Evolutionary conservation across 1,140 invertebrate genomes (phyloP).

Genomic region (Drosophila albomicans): DNA sequence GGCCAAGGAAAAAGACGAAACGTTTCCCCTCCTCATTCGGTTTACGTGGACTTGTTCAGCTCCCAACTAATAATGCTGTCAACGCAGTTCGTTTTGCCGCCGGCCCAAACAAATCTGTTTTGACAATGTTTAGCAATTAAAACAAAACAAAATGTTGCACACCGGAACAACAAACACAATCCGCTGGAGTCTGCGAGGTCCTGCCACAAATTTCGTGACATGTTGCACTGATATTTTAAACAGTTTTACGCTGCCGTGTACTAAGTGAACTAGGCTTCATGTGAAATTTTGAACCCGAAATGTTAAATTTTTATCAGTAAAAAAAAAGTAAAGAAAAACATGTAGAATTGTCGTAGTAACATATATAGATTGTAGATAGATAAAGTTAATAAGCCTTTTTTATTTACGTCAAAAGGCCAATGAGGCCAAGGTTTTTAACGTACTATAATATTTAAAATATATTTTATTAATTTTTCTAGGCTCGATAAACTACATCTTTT

Average conservation of each 20-base stretch:
- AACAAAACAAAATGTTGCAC: conserved; percentile 53
- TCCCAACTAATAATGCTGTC: conserved; percentile 75
- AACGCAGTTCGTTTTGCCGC: conserved; percentile 46
- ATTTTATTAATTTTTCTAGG: no score
- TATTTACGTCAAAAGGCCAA: no score
- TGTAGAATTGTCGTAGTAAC: no score
- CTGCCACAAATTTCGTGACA: conserved; percentile 44
- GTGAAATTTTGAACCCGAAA: neutral
- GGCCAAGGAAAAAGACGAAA: conserved; percentile 46
- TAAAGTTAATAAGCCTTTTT: no score
- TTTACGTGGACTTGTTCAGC: conserved; percentile 38
- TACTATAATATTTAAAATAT: no score
- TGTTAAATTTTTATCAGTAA: neutral
- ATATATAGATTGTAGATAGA: no score
- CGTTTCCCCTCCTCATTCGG: conserved; percentile 21
- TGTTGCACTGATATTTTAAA: conserved; percentile 54
- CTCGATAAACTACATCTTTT: no score
- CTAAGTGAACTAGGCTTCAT: conserved; percentile 8
- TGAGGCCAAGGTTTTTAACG: no score
- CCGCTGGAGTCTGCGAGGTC: conserved; percentile 11
- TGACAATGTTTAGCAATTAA: conserved; percentile 78
- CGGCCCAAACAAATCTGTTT: conserved; percentile 72
- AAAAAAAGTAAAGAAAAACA: neutral
- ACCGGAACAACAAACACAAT: conserved; percentile 22
- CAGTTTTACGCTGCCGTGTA: conserved; percentile 39